Conservation (phyloP, 2,797 vertebrate species). For the Enteromius argenteus region DNA sequence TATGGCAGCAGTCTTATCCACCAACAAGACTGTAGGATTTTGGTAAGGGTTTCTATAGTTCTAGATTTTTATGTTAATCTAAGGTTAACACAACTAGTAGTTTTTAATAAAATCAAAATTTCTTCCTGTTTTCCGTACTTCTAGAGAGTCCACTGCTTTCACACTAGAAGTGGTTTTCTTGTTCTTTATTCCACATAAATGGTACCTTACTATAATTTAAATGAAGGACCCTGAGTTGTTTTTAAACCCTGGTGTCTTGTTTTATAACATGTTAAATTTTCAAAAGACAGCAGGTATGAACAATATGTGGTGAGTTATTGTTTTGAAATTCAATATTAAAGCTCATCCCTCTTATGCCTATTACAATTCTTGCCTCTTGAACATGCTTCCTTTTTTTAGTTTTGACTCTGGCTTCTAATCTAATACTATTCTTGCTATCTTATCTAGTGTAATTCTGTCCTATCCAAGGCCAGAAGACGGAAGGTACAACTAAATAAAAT, state of each 20-base stretch:
- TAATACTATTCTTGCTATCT: background rate
- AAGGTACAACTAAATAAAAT: background rate
- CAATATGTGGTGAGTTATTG: no score
- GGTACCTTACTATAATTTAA: background rate
- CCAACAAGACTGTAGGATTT: background rate
- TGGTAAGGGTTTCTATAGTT: background rate
- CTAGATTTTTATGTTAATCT: background rate
- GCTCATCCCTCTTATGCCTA: background rate
- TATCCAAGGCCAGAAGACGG: background rate
- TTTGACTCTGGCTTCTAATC: background rate
- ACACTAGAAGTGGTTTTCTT: background rate
- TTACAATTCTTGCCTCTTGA: background rate
- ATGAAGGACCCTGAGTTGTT: background rate
- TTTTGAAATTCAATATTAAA: background rate
- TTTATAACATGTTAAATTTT: background rate
- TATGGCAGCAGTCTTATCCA: background rate
- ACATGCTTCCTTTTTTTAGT: background rate
- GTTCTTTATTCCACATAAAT: background rate
- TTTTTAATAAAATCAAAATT: background rate
- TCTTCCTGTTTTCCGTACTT: background rate
- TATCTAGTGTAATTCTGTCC: background rate
- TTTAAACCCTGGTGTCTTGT: background rate
- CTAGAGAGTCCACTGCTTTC: background rate
- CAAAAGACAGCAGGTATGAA: background rate
- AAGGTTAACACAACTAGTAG: background rate